Percentiles rank a stretch among this genome's conserved stretches.
These are phyloP conservation scores for Ommatoiulus sabulosus DNA, from an alignment of 2,888 invertebrate genomes.

Conservation along the genomic window DNA sequence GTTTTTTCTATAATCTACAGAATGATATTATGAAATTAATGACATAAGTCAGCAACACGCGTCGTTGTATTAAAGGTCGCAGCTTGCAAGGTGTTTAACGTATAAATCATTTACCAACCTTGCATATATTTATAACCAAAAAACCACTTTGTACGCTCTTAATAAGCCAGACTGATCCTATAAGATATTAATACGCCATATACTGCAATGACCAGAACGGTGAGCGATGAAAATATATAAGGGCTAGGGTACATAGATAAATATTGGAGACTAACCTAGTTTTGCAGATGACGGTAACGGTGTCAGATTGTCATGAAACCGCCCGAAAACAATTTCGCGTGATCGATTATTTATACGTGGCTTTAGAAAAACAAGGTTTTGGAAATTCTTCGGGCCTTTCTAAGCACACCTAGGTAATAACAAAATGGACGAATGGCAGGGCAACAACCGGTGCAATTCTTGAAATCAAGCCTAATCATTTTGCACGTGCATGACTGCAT, in stretches of 20 bases:
- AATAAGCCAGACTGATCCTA: not conserved
- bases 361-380: not conserved
- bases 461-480: not conserved
- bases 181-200: conserved; percentile 2
- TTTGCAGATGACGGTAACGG: conserved; percentile 6
- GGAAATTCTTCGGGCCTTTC: not conserved
- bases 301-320: not conserved
- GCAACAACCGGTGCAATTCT: not conserved
- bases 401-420: not conserved
- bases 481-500: not conserved
- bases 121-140: not conserved
- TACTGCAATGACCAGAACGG: not conserved
- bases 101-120: not conserved
- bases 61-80: no score
- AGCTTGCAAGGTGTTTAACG: not conserved
- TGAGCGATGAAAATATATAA: not conserved
- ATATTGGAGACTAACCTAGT: not conserved
- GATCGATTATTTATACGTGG: conserved; percentile 22
- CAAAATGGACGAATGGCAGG: not conserved
- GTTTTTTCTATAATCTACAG: no score
- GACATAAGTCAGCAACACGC: not conserved
- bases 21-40: not conserved
- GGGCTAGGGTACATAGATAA: not conserved
- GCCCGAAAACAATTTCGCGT: not conserved
- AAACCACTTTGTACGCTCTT: not conserved